A percentile compares a stretch with the other conserved stretches of the same genome.
phyloP scores from a whole-genome alignment of 2,113 vertebrate species.

The Syngnathus scovelli region DNA sequence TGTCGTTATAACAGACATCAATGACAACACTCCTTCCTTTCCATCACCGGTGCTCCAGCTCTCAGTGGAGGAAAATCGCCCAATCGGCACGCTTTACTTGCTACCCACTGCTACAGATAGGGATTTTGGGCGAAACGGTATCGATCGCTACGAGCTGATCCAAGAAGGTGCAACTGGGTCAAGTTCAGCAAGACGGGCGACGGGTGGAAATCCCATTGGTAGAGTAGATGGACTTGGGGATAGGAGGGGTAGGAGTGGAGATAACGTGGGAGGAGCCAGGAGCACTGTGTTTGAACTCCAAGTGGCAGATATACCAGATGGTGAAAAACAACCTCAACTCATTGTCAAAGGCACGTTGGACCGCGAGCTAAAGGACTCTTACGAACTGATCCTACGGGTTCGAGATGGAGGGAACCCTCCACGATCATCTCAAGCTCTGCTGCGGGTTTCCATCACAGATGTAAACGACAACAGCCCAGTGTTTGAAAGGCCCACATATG shows the following conservation, averaged over 20 bases:
- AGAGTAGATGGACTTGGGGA: conserved; percentile 68
- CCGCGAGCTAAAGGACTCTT: conserved; percentile 87
- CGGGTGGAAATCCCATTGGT: conserved; percentile 54
- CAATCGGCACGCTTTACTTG: conserved; percentile 91
- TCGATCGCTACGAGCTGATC: conserved; percentile 90
- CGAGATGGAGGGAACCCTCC: conserved; percentile 87
- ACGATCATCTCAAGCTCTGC: conserved; percentile 87
- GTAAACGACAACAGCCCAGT: conserved; percentile 95
- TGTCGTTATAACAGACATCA: conserved; percentile 92
- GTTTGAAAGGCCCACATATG: conserved; percentile 88
- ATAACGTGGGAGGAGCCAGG: conserved; percentile 62
- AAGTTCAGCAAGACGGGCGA: conserved; percentile 55
- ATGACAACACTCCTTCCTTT: conserved; percentile 96
- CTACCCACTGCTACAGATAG: conserved; percentile 94
- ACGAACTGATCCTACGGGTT: conserved; percentile 87
- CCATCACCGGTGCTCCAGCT: conserved; percentile 92
- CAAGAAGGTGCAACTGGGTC: conserved; percentile 71
- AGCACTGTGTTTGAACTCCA: conserved; percentile 92
- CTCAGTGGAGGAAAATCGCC: conserved; percentile 94
- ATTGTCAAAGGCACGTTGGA: conserved; percentile 95
- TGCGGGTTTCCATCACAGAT: conserved; percentile 91
- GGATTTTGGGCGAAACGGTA: conserved; percentile 91
- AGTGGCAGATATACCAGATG: conserved; percentile 91
- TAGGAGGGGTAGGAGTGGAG: conserved; percentile 66
- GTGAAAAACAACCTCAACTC: conserved; percentile 94